These are phyloP conservation scores for Bradypus variegatus DNA, from an alignment of 2,797 vertebrate species.

Conservation along the genomic window DNA sequence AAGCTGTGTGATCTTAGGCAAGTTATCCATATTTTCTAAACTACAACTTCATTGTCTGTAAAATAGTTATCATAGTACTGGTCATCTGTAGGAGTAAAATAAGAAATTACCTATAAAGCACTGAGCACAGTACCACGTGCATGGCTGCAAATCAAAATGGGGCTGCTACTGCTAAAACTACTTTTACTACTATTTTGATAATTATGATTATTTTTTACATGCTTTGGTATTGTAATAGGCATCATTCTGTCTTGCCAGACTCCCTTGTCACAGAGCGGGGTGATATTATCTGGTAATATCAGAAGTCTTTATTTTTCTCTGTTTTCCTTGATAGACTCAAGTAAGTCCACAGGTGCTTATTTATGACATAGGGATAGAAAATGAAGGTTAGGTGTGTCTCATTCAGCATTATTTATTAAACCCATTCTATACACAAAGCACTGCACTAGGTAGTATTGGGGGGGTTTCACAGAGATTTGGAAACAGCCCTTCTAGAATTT, in stretches of 20 bases:
- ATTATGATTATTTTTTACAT: not conserved
- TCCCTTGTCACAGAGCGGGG: not conserved
- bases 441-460: not conserved
- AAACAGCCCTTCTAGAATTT: not conserved
- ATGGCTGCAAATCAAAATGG: not conserved
- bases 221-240: not conserved
- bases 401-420: not conserved
- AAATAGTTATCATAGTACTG: not conserved
- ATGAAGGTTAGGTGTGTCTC: not conserved
- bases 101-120: not conserved
- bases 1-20: not conserved
- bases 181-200: not conserved
- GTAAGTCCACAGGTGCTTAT: not conserved
- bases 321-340: not conserved
- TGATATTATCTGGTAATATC: not conserved
- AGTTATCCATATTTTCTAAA: not conserved
- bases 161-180: not conserved
- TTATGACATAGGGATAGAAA: conserved; percentile 3
- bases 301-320: not conserved
- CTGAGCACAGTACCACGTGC: not conserved
- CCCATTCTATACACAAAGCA: not conserved
- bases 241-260: not conserved
- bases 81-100: not conserved
- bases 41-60: not conserved
- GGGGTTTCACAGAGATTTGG: not conserved